Conservation (phyloP, 2,113 vertebrate species). For the Perca schrenkii region DNA sequence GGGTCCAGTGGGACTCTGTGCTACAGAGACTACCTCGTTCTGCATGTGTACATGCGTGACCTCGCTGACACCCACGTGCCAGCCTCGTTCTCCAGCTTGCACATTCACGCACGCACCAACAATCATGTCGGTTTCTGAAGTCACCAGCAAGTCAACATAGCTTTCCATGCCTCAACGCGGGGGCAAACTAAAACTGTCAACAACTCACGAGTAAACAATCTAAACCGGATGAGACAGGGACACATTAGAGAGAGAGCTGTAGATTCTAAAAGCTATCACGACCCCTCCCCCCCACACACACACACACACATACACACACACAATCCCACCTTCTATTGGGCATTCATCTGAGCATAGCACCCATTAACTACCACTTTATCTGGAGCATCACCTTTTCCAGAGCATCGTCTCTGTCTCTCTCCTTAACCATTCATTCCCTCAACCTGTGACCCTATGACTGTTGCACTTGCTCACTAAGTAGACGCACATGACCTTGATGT, state of each 20-base stretch:
- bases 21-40: constrained; percentile 58
- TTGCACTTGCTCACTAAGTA: constrained; percentile 68
- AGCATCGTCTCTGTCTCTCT: constrained; percentile 35
- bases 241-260: constrained; percentile 31
- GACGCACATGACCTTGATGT: constrained; percentile 82
- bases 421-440: constrained; percentile 48
- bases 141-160: constrained; percentile 54
- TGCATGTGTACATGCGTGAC: constrained; percentile 75
- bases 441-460: constrained; percentile 73
- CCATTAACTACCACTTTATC: constrained; percentile 62
- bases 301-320: no score
- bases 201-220: constrained; percentile 57
- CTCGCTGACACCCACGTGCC: constrained; percentile 70
- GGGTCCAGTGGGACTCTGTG: constrained; percentile 80
- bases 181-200: constrained; percentile 50
- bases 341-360: constrained; percentile 49
- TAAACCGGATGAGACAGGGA: constrained; percentile 39
- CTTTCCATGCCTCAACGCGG: not conserved
- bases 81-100: constrained; percentile 51
- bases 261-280: constrained; percentile 42
- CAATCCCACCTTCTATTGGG: constrained; percentile 18
- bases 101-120: constrained; percentile 56
- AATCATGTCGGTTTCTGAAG: constrained; percentile 65
- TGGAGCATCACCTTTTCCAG: constrained; percentile 46
- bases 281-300: not conserved